These are phyloP conservation scores for Forficula auricularia DNA, from an alignment of 1,140 invertebrate genomes.

Conservation along the genomic window DNA sequence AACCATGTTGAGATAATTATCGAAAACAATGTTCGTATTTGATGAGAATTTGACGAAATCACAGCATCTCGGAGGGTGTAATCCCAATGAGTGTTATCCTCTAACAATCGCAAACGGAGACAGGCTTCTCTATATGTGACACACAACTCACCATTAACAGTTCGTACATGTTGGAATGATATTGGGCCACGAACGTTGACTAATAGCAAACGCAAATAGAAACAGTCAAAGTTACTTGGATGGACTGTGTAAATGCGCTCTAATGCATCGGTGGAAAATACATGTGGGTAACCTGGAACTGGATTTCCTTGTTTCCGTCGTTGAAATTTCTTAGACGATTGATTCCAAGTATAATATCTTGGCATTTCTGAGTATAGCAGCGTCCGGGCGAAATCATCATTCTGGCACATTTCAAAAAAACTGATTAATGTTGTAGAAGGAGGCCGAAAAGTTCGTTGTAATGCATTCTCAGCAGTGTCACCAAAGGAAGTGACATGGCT, in stretches of 20 bases:
- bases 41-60: constrained; percentile 15
- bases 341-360: constrained; percentile 23
- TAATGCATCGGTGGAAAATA: constrained; percentile 19
- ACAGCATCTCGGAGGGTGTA: constrained; percentile 20
- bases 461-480: constrained; percentile 16
- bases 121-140: constrained; percentile 22
- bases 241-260: constrained; percentile 25
- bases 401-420: constrained; percentile 19
- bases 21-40: constrained; percentile 25
- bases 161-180: constrained; percentile 24
- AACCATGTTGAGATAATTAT: constrained; percentile 21
- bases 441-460: constrained; percentile 6
- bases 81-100: constrained; percentile 25
- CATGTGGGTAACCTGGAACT: constrained; percentile 16
- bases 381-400: constrained; percentile 22
- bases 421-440: constrained; percentile 18
- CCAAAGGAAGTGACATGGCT: constrained; percentile 19
- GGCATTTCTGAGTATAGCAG: constrained; percentile 24
- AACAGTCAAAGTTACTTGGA: constrained; percentile 23
- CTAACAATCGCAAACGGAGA: constrained; percentile 21
- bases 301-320: constrained; percentile 13
- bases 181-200: constrained; percentile 23
- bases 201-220: constrained; percentile 24
- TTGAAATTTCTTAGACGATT: constrained; percentile 16
- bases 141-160: constrained; percentile 25